phyloP scores from a whole-genome alignment of 53 echinoderm and acorn worm species.

The Luidia sarsii region DNA sequence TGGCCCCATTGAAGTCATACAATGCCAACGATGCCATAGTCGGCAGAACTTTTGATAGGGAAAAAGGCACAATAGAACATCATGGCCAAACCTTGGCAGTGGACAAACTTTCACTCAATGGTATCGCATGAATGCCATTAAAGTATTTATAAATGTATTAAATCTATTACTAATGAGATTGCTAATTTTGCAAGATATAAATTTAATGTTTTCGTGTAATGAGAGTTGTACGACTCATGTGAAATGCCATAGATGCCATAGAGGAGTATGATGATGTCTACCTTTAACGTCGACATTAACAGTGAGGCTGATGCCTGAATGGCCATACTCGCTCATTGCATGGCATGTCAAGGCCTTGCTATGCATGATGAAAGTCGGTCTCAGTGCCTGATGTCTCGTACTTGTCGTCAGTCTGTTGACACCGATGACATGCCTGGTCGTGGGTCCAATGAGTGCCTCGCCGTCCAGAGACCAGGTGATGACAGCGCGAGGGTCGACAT shows the following conservation, averaged over 20 bases:
- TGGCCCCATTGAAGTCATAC: not conserved
- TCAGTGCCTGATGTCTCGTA: not conserved
- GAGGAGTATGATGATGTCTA: too few relatives aligned
- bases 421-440: not conserved
- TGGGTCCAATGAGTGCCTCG: not conserved
- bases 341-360: not conserved
- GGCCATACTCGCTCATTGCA: not conserved
- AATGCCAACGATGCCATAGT: slow-evolving; percentile 1
- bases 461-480: not conserved
- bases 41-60: not conserved
- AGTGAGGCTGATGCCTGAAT: not conserved
- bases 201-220: too few relatives aligned
- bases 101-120: too few relatives aligned
- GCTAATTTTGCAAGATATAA: too few relatives aligned
- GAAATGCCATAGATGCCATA: too few relatives aligned
- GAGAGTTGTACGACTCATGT: too few relatives aligned
- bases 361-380: not conserved
- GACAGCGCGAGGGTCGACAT: not conserved
- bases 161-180: too few relatives aligned
- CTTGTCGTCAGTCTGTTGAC: not conserved
- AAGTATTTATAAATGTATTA: too few relatives aligned
- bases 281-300: not conserved
- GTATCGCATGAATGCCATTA: too few relatives aligned
- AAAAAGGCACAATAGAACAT: not conserved
- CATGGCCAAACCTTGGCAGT: too few relatives aligned